Percentiles rank a stretch among this genome's conserved stretches.
Evolutionary conservation across 2,888 invertebrate species (phyloP).

Genomic region (Dasysyrphus albostriatus): DNA sequence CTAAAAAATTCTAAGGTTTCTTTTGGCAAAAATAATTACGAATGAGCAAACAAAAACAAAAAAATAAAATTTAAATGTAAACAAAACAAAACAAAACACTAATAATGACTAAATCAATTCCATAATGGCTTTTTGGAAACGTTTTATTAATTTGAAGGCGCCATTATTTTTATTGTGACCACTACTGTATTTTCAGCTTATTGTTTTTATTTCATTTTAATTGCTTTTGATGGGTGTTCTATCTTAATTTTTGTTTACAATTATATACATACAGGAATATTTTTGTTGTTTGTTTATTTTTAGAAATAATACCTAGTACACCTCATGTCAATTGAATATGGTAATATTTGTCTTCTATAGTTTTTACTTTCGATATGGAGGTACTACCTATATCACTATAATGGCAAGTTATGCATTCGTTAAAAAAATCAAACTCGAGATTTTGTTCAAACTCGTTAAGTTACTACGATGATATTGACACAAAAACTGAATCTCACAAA

Average conservation of each 20-base stretch:
- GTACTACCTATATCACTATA: too few relatives aligned
- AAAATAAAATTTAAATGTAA: neutral
- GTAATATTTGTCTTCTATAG: neutral
- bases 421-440: too few relatives aligned
- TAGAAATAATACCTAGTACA: neutral
- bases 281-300: constrained; percentile 15
- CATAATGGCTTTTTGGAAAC: constrained; percentile 4
- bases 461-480: too few relatives aligned
- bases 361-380: neutral
- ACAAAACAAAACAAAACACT: neutral
- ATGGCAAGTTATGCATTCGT: too few relatives aligned
- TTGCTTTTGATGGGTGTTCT: constrained; percentile 13
- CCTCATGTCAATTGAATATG: neutral
- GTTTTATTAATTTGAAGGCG: constrained; percentile 17
- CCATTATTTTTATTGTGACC: constrained; percentile 10
- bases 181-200: neutral
- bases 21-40: neutral
- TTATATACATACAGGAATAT: neutral
- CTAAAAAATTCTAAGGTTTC: neutral
- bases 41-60: neutral
- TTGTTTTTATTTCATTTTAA: constrained; percentile 13
- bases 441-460: too few relatives aligned
- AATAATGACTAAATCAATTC: constrained; percentile 7
- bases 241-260: neutral
- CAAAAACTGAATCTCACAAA: too few relatives aligned